Evolutionary conservation across 2,888 invertebrate species (phyloP).

Genomic region (Luperina nickerlii): DNA sequence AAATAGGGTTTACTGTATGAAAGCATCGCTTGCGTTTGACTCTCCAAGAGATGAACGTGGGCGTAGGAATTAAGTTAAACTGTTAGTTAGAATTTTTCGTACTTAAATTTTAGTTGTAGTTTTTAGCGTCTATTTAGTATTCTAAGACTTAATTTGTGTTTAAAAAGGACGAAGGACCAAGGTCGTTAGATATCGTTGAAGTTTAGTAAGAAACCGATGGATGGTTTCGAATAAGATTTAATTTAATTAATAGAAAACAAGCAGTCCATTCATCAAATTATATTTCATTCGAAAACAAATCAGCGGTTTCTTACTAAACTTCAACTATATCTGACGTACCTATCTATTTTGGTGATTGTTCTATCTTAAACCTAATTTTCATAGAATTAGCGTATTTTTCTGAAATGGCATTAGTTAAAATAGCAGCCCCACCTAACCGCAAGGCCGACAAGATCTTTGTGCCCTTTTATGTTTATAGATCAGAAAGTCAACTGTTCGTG

Average conservation of each 20-base stretch:
- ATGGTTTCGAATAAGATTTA: neutral
- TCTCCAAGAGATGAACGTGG: conserved; percentile 32
- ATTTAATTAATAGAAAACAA: too few relatives aligned
- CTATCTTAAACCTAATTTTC: conserved; percentile 1
- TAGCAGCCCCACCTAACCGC: conserved; percentile 42
- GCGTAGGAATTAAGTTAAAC: conserved; percentile 15
- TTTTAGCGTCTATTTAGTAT: conserved; percentile 1
- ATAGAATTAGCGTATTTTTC: neutral
- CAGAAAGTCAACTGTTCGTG: conserved; percentile 61
- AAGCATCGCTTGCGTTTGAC: conserved; percentile 36
- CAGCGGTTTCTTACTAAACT: too few relatives aligned
- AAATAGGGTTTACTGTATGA: conserved; percentile 34
- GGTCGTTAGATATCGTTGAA: neutral
- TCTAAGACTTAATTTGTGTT: conserved; percentile 11
- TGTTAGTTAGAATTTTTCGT: neutral
- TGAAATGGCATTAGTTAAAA: neutral
- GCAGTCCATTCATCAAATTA: too few relatives aligned
- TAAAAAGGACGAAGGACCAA: conserved; percentile 3
- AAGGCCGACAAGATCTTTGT: conserved; percentile 61
- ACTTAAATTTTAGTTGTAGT: neutral
- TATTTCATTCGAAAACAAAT: too few relatives aligned
- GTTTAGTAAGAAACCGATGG: neutral
- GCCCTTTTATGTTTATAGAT: conserved; percentile 67
- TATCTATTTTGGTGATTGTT: too few relatives aligned
- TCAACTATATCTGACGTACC: too few relatives aligned